These are phyloP conservation scores for Ahaetulla prasina DNA, from an alignment of 2,113 vertebrate genomes.

Conservation along the genomic window DNA sequence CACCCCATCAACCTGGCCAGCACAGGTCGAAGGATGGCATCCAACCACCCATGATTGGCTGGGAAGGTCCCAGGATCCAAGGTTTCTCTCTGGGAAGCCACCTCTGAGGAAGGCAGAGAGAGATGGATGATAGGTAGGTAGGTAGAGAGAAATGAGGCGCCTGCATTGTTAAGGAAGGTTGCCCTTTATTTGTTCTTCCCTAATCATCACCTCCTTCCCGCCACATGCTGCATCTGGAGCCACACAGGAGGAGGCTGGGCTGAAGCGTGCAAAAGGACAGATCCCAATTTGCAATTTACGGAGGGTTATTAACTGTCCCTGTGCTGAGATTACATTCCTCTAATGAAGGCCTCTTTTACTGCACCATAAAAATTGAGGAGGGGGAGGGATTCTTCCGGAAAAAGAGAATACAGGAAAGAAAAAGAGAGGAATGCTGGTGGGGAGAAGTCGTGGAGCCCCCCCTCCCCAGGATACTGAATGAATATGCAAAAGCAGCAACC, in stretches of 20 bases:
- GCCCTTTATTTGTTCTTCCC: background rate
- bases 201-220: background rate
- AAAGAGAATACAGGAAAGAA: accelerated
- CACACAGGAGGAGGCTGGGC: background rate
- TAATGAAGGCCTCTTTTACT: background rate
- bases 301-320: background rate
- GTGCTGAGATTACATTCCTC: background rate
- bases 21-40: background rate
- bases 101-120: background rate
- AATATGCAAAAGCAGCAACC: background rate
- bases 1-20: background rate
- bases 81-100: background rate
- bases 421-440: background rate
- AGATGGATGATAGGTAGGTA: background rate
- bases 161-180: background rate
- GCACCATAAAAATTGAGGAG: background rate
- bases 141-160: background rate
- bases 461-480: background rate
- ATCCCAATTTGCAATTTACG: background rate
- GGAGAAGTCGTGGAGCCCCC: background rate
- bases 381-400: background rate
- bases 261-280: background rate
- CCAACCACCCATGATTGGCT: background rate
- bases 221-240: background rate
- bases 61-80: background rate